Evolutionary conservation across 2,113 vertebrate species (phyloP).

Genomic region (Tautogolabrus adspersus): DNA sequence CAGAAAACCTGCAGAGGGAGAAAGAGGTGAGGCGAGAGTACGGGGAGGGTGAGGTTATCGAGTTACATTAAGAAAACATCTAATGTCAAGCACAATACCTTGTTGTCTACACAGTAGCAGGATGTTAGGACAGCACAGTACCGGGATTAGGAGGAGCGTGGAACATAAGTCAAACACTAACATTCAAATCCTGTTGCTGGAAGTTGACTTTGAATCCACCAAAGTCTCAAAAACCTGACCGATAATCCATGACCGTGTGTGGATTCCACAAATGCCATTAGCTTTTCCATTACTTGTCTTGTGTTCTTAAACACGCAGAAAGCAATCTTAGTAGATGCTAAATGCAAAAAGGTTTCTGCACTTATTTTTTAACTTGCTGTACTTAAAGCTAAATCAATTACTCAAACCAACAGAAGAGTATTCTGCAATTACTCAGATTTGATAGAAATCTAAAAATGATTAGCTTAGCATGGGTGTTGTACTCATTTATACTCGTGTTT

Average conservation of each 20-base stretch:
- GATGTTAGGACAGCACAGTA: constrained; percentile 47
- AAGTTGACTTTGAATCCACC: background rate
- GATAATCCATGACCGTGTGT: background rate
- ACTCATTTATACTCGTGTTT: no score
- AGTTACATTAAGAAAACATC: constrained; percentile 36
- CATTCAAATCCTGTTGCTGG: background rate
- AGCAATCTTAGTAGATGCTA: no score
- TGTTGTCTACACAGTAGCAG: constrained; percentile 20
- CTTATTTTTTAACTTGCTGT: no score
- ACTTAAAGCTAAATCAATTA: no score
- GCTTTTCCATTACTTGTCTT: background rate
- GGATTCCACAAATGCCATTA: constrained; percentile 17
- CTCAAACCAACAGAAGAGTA: no score
- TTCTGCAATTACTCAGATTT: no score
- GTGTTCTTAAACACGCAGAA: no score
- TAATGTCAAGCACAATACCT: background rate
- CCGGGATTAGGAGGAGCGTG: constrained; percentile 59
- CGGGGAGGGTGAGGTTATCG: constrained; percentile 1
- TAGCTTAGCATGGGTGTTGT: no score
- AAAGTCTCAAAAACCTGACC: background rate
- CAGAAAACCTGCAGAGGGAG: constrained; percentile 79
- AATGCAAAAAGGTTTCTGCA: no score
- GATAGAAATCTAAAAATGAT: no score
- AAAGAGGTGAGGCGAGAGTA: constrained; percentile 3
- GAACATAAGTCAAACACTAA: constrained; percentile 39